Percentiles rank a stretch among this genome's conserved stretches.
Conservation (phyloP, 2,797 vertebrate species). For the Xiphorhynchus erythropygius region DNA sequence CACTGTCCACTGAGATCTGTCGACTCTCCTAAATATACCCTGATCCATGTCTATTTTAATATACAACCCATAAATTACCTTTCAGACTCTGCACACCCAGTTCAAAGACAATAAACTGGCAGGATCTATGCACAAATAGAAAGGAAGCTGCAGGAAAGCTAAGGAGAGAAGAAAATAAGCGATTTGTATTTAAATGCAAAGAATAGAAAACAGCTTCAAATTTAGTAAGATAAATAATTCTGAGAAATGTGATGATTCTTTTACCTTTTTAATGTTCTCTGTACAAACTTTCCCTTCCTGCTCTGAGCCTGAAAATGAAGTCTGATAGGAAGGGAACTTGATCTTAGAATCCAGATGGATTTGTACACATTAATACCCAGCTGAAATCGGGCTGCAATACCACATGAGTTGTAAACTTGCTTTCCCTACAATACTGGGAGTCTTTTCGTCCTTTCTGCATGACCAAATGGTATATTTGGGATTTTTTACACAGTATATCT, state of each 20-base stretch:
- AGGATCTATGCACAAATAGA: neutral
- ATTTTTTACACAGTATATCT: rapidly evolving
- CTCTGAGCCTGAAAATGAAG: neutral
- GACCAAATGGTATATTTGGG: neutral
- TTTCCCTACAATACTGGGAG: neutral
- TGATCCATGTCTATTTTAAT: conserved; percentile 33
- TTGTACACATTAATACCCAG: neutral
- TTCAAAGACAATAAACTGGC: conserved; percentile 4
- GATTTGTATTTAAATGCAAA: neutral
- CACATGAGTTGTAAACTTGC: neutral
- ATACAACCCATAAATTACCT: conserved; percentile 3
- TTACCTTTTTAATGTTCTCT: neutral
- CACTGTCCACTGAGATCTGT: neutral
- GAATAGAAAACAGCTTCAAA: neutral
- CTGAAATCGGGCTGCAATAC: neutral
- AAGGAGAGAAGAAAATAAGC: neutral
- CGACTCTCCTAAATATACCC: conserved; percentile 24
- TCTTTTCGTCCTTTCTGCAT: neutral
- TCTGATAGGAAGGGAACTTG: neutral
- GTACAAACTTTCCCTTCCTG: rapidly evolving
- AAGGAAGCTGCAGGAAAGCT: neutral
- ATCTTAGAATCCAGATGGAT: neutral
- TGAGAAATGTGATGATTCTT: neutral
- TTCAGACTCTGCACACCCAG: neutral
- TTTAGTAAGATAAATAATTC: neutral